These are phyloP conservation scores for Patella caerulea DNA, from an alignment of 2,888 invertebrate species.

Conservation along the genomic window DNA sequence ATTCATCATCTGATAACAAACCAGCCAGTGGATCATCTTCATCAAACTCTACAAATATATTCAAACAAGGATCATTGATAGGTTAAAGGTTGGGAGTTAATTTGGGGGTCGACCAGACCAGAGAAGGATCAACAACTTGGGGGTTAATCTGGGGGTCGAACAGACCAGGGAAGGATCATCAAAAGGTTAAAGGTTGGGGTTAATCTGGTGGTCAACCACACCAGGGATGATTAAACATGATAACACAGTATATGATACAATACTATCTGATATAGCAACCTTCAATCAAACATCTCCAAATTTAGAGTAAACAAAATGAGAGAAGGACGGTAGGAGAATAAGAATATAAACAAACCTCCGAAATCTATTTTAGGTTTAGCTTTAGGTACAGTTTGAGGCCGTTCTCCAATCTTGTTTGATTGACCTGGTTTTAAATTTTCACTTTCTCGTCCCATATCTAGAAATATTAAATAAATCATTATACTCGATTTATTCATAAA, in stretches of 20 bases:
- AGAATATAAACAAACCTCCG: constrained; percentile 49
- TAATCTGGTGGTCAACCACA: too few species aligned
- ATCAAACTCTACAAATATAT: constrained; percentile 56
- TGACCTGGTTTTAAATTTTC: constrained; percentile 52
- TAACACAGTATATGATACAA: too few species aligned
- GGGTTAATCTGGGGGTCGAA: too few species aligned
- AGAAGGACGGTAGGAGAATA: neutral
- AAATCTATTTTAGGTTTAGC: constrained; percentile 54
- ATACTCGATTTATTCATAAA: neutral
- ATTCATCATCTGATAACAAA: constrained; percentile 57
- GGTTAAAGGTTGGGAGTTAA: too few species aligned
- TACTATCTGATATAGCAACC: too few species aligned
- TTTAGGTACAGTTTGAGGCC: constrained; percentile 60
- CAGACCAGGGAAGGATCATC: too few species aligned
- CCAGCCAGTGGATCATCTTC: constrained; percentile 66
- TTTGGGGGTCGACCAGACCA: too few species aligned
- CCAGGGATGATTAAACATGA: too few species aligned
- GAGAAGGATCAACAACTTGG: too few species aligned
- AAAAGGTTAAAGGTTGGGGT: too few species aligned
- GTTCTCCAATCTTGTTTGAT: constrained; percentile 37
- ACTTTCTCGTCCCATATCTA: constrained; percentile 51
- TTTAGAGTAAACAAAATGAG: too few species aligned
- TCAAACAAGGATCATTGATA: too few species aligned
- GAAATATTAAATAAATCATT: neutral
- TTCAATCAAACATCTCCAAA: neutral